Evolutionary conservation across 2,888 invertebrate species (phyloP).

Genomic region (Pseudoips prasinana): DNA sequence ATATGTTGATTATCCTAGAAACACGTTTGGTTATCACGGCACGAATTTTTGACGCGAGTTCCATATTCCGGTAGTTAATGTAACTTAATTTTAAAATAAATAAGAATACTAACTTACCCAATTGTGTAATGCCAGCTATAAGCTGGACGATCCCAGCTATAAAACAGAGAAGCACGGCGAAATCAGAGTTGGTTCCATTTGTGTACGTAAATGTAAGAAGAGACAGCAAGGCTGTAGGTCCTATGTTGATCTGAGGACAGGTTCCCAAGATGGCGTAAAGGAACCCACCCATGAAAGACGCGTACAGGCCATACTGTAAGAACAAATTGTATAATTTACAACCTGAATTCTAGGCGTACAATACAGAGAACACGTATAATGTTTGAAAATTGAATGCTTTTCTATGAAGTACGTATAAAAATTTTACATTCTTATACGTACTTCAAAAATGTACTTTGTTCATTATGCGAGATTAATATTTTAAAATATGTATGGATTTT

Average conservation of each 20-base stretch:
- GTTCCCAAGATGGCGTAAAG: slow-evolving; percentile 90
- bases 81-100: too few relatives aligned
- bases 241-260: slow-evolving; percentile 83
- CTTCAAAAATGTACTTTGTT: too few relatives aligned
- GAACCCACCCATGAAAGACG: slow-evolving; percentile 89
- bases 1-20: too few relatives aligned
- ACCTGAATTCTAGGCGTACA: background rate
- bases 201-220: slow-evolving; percentile 87
- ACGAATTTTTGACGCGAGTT: too few relatives aligned
- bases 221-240: slow-evolving; percentile 89
- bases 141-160: slow-evolving; percentile 85
- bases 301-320: slow-evolving; percentile 91
- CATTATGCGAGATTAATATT: too few relatives aligned
- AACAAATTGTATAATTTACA: slow-evolving; percentile 4
- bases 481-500: too few relatives aligned
- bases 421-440: too few relatives aligned
- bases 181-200: slow-evolving; percentile 80
- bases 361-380: background rate
- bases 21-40: too few relatives aligned
- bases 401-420: too few relatives aligned
- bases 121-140: slow-evolving; percentile 83
- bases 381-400: too few relatives aligned
- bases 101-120: slow-evolving; percentile 79
- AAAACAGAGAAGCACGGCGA: slow-evolving; percentile 85
- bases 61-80: too few relatives aligned